Base-by-base conservation (phyloP, 2,113 vertebrate genomes). In the Burhinus bistriatus region DNA sequence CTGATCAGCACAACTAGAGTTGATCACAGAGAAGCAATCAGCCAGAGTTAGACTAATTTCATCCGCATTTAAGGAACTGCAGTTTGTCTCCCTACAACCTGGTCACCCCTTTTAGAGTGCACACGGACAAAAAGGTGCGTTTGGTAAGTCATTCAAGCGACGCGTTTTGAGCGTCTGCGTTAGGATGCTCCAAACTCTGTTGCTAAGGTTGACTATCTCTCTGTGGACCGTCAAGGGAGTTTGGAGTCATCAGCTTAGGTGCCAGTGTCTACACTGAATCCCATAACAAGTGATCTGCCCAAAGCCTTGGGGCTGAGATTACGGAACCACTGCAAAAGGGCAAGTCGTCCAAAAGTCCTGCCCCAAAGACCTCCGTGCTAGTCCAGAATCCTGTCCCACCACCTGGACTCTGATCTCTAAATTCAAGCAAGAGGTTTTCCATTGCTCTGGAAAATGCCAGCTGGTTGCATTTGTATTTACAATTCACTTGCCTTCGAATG, bases 101-200 rank as follows among this genome's bases (percentile, higher is more conserved):
- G 8, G 2, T 19, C 11, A 49, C 4, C 4, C 7, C 2, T 82
- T 90, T 32, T 8, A 40, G 22, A 58, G 22, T 0, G 3, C 18
- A 32, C 9, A 10, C 40, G 58, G 83, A 82, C 29, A 51, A 65
- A 55, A 45, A 52, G 2, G 8, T 42, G 12, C 3, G 20, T 21
- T 30, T 42, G 10, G 16, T 21, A 78, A 42, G 12, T 44, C 1
- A 47, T 69, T 86, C 25, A 27, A 58, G 38, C 9, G 0, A 29
- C 19, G 20, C 54, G 52, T 44, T 82, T 68, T 42, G 38, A 29
- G 4, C 42, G 9, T 6, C 27, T 76, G 1, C 3, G 7, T 45
- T 21, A 79, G 34, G 52, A 68, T 29, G 57, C 9, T 59, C 45
- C 52, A 76, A 66, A 55, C 7, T 68, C 47, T 6, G 1, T 20